Evolutionary conservation across 2,797 vertebrate genomes (phyloP).

Genomic region (Carapus acus): DNA sequence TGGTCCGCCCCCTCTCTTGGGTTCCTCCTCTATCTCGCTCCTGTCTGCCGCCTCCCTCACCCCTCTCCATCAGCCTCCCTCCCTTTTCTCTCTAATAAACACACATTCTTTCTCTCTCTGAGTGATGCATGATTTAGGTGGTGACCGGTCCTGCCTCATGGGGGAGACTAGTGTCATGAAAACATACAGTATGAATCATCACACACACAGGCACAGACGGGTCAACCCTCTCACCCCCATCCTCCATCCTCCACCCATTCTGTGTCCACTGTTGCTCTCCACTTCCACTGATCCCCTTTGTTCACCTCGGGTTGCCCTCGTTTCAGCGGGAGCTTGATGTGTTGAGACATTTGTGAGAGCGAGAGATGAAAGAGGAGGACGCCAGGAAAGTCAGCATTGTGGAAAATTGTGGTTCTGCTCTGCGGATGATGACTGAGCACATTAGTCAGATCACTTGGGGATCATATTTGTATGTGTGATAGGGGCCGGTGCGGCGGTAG

Average conservation of each 20-base stretch:
- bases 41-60: constrained; percentile 29
- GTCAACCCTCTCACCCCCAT: constrained; percentile 2
- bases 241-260: background rate
- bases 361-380: constrained; percentile 7
- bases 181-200: constrained; percentile 33
- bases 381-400: constrained; percentile 18
- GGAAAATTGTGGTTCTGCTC: constrained; percentile 21
- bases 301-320: constrained; percentile 4
- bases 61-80: no score
- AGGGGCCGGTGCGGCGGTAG: constrained; percentile 1
- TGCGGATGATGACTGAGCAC: constrained; percentile 46
- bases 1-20: constrained; percentile 33
- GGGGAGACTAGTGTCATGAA: constrained; percentile 19
- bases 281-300: constrained; percentile 17
- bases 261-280: constrained; percentile 10
- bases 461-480: constrained; percentile 29
- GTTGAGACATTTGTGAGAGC: constrained; percentile 40
- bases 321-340: constrained; percentile 35
- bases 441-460: constrained; percentile 41
- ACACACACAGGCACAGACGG: constrained; percentile 10
- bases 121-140: constrained; percentile 36
- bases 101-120: no score
- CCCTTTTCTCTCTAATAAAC: no score
- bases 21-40: constrained; percentile 19
- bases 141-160: constrained; percentile 17